Evolutionary conservation across 1,140 invertebrate species (phyloP).

Genomic region (Cotesia chilonis): DNA sequence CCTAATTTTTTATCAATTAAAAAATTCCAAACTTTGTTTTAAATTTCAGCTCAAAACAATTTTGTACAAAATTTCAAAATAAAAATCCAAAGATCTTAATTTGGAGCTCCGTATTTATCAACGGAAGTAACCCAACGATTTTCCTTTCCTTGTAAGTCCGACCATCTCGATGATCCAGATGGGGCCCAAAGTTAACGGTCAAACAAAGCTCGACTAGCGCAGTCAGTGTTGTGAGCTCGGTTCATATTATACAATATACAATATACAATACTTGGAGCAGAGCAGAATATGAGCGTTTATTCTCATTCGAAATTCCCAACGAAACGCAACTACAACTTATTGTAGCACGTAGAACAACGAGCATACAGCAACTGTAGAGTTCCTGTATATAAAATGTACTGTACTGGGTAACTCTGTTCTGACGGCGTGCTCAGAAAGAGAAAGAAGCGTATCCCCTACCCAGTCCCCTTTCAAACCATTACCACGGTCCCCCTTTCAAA

Average conservation of each 20-base stretch:
- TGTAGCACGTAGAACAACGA: background rate
- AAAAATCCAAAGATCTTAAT: background rate
- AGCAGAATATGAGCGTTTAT: background rate
- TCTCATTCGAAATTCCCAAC: background rate
- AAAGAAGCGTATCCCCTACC: slow-evolving; percentile 7
- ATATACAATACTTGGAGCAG: too few relatives aligned
- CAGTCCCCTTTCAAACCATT: background rate
- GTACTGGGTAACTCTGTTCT: background rate
- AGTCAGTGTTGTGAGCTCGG: background rate
- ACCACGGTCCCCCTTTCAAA: slow-evolving; percentile 21
- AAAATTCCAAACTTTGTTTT: too few relatives aligned
- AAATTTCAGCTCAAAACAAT: too few relatives aligned
- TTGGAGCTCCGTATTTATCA: background rate
- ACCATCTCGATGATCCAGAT: background rate
- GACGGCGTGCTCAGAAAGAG: slow-evolving; percentile 19
- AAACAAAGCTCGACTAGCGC: background rate
- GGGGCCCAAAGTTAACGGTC: slow-evolving; percentile 21
- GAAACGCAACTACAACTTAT: background rate
- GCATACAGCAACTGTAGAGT: background rate
- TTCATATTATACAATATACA: too few relatives aligned
- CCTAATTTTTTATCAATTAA: too few relatives aligned
- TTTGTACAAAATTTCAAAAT: background rate
- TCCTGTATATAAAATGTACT: background rate
- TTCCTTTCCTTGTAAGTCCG: background rate
- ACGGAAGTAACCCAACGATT: background rate